Evolutionary conservation across 1,140 invertebrate species (phyloP).

Genomic region (Drosophila mayri): DNA sequence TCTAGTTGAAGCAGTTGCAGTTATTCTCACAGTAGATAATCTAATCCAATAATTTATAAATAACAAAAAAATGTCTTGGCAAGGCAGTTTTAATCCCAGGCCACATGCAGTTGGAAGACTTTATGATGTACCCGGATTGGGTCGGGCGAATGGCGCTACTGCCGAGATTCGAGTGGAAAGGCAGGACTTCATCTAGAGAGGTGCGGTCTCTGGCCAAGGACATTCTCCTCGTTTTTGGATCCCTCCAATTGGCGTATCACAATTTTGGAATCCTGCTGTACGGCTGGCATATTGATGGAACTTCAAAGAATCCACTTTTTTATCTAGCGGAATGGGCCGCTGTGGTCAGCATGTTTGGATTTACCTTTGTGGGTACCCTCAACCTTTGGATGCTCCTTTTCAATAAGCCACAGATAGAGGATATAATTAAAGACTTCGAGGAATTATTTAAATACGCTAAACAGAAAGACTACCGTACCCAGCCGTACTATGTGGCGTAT

Average conservation of each 20-base stretch:
- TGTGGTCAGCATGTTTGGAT: conserved; percentile 51
- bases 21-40: conserved; percentile 3
- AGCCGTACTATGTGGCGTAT: conserved; percentile 40
- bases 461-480: conserved; percentile 27
- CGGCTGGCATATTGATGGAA: conserved; percentile 20
- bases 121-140: conserved; percentile 56
- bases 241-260: conserved; percentile 61
- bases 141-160: conserved; percentile 33
- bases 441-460: conserved; percentile 26
- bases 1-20: conserved; percentile 2
- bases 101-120: conserved; percentile 51
- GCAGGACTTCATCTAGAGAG: neutral
- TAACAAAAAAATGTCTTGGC: neutral
- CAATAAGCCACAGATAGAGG: conserved; percentile 39
- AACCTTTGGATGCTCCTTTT: conserved; percentile 53
- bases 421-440: conserved; percentile 45
- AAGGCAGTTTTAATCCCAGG: neutral
- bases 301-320: too few species aligned
- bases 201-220: neutral
- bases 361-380: conserved; percentile 46
- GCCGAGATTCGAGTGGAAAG: conserved; percentile 34
- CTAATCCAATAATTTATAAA: neutral
- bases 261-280: conserved; percentile 63
- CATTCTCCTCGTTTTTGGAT: conserved; percentile 46
- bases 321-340: conserved; percentile 20